Evolutionary conservation across 2,113 vertebrate genomes (phyloP).

Genomic region (Salvelinus fontinalis): DNA sequence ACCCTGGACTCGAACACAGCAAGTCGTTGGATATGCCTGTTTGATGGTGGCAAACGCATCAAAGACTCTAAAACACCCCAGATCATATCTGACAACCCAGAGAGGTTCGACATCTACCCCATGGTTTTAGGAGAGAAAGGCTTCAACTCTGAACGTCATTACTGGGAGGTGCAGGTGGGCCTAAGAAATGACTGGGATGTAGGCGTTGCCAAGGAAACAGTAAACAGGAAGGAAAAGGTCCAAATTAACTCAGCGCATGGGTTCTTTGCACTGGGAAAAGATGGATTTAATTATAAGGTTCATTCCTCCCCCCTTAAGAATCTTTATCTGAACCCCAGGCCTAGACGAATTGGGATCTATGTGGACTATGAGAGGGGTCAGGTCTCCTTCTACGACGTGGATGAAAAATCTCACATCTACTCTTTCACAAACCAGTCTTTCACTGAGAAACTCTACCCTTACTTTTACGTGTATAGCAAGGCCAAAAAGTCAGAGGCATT

Average conservation of each 20-base stretch:
- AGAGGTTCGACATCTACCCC: conserved; percentile 76
- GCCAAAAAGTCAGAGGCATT: conserved; percentile 47
- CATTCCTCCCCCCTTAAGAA: conserved; percentile 64
- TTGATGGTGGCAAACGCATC: conserved; percentile 72
- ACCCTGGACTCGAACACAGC: conserved; percentile 74
- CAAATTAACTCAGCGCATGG: conserved; percentile 70
- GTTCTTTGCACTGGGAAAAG: conserved; percentile 80
- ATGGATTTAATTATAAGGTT: conserved; percentile 69
- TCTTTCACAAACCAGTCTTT: conserved; percentile 76
- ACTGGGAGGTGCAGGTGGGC: conserved; percentile 78
- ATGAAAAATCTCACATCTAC: conserved; percentile 73
- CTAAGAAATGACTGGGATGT: conserved; percentile 79
- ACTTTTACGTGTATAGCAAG: conserved; percentile 61
- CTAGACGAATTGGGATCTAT: conserved; percentile 80
- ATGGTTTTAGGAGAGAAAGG: conserved; percentile 67
- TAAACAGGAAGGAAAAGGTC: conserved; percentile 75
- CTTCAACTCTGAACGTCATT: conserved; percentile 69
- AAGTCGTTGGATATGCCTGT: conserved; percentile 77
- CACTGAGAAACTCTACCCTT: conserved; percentile 73
- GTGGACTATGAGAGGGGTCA: conserved; percentile 86
- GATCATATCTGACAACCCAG: conserved; percentile 65
- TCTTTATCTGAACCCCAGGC: conserved; percentile 69
- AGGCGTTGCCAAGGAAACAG: conserved; percentile 69
- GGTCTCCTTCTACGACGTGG: conserved; percentile 84
- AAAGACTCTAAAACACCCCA: conserved; percentile 73